Evolutionary conservation across 2,888 invertebrate genomes (phyloP), one percentile per base, ranked within the genome.

Genomic region (Oligia fasciuncula): DNA sequence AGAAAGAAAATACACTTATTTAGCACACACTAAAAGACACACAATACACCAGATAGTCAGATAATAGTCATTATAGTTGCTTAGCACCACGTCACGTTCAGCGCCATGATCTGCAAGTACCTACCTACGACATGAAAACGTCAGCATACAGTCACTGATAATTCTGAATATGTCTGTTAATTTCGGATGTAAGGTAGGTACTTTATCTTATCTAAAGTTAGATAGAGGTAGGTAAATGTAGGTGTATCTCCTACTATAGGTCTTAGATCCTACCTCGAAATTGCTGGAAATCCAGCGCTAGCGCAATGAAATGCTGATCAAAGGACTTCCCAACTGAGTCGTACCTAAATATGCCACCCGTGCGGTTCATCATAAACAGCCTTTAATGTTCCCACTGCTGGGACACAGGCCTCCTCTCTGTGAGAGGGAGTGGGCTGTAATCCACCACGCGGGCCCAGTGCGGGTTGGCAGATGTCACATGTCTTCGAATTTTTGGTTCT

Each of bases 81-180:
- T 23, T 57, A 57, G 9, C 9, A 19, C n/a, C n/a, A n/a, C n/a
- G n/a, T 19, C 19, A 54, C 54, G 19, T 54, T 54, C 19, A 51
- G 51, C 19, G 19, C 17, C 51, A 51, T 76, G 76, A 80, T 77
- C 49, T 68, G 65, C 60, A 67, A 76, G 62, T 73, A 80, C 51
- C 51, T 73, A 80, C 51, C 51, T 51, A 51, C 65, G 67, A 77
- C 54, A 60, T 40, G 57, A 51, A 75, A 71, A 67, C 63, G 17
- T 35, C 72, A 40, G 43, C 67, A 51, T 46, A 62, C 49, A 73
- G 71, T 74, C 29, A 62, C 54, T 62, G 29, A 60, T 8, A 60
- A 43, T 68, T 46, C 19, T 29, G 29, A 43, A 19, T 65, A 63
- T n/a, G 46, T 63, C 63, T 73, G 35, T 40, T 68, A 57, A 60